These are phyloP conservation scores for Cossypha polioptera DNA, from an alignment of 2,797 vertebrate species.

Conservation along the genomic window DNA sequence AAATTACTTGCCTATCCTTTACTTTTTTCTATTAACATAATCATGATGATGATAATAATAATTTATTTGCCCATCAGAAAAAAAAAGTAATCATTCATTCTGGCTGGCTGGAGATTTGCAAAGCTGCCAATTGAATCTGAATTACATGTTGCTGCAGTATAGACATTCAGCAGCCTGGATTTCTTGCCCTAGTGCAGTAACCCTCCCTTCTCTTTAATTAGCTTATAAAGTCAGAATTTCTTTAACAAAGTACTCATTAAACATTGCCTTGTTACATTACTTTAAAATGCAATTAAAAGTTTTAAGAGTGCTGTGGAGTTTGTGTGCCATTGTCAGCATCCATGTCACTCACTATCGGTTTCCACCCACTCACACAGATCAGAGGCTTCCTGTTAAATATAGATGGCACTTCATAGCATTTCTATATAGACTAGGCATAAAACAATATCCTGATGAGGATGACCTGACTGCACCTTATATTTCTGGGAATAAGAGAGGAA, in stretches of 20 bases:
- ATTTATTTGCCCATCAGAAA: constrained; percentile 28
- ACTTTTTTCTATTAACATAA: constrained; percentile 30
- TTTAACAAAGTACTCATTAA: constrained; percentile 70
- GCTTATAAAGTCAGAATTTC: constrained; percentile 70
- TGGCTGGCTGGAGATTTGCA: constrained; percentile 36
- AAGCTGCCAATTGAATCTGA: constrained; percentile 57
- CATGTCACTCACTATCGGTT: constrained; percentile 22
- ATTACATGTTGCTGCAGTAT: background rate
- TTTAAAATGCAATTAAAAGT: constrained; percentile 72
- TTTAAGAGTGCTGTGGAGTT: constrained; percentile 32
- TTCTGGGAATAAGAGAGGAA: background rate
- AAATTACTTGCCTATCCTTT: constrained; percentile 28
- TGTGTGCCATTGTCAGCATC: constrained; percentile 55
- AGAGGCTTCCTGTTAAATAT: constrained; percentile 38
- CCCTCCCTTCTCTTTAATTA: constrained; percentile 62
- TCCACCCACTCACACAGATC: constrained; percentile 43
- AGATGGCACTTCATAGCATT: background rate
- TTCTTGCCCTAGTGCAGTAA: constrained; percentile 18
- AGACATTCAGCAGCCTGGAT: background rate
- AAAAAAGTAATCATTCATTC: constrained; percentile 7
- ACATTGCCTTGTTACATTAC: constrained; percentile 64
- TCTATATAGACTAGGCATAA: background rate
- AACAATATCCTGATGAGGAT: background rate
- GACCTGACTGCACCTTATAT: background rate
- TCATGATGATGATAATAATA: constrained; percentile 13